Percentiles rank a stretch among this genome's conserved stretches.
Conservation (phyloP, 2,888 invertebrate species). For the Ethmia dodecea region DNA sequence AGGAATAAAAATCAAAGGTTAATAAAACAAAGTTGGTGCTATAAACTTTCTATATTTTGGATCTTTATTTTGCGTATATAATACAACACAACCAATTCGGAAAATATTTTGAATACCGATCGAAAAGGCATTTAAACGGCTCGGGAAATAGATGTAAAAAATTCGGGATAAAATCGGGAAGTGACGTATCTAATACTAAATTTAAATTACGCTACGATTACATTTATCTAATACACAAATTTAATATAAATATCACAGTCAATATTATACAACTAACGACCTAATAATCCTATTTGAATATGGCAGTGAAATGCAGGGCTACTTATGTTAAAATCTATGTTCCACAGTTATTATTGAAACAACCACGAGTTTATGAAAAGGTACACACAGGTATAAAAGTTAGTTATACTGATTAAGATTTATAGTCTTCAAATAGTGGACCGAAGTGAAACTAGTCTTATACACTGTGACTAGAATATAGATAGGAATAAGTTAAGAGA, state of each 20-base stretch:
- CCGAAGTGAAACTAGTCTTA: conserved; percentile 63
- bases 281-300: conserved; percentile 57
- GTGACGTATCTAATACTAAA: conserved; percentile 21
- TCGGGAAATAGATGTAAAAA: conserved; percentile 28
- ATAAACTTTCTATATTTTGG: conserved; percentile 57
- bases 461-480: conserved; percentile 70
- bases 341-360: conserved; percentile 37
- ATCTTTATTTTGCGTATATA: conserved; percentile 36
- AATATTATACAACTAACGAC: conserved; percentile 68
- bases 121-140: conserved; percentile 25
- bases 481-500: conserved; percentile 66
- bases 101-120: conserved; percentile 45
- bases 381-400: conserved; percentile 26
- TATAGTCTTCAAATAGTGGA: conserved; percentile 24
- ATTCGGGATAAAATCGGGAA: conserved; percentile 28
- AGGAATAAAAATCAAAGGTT: conserved; percentile 11
- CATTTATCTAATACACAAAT: conserved; percentile 70
- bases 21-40: conserved; percentile 39
- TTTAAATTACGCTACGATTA: conserved; percentile 45
- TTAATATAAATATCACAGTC: conserved; percentile 77
- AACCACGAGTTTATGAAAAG: conserved; percentile 35
- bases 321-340: conserved; percentile 30
- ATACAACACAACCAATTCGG: conserved; percentile 53
- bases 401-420: conserved; percentile 15
- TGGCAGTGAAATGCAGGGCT: conserved; percentile 67